Conservation (phyloP, 2,888 invertebrate species). For the Encarsia formosa region DNA sequence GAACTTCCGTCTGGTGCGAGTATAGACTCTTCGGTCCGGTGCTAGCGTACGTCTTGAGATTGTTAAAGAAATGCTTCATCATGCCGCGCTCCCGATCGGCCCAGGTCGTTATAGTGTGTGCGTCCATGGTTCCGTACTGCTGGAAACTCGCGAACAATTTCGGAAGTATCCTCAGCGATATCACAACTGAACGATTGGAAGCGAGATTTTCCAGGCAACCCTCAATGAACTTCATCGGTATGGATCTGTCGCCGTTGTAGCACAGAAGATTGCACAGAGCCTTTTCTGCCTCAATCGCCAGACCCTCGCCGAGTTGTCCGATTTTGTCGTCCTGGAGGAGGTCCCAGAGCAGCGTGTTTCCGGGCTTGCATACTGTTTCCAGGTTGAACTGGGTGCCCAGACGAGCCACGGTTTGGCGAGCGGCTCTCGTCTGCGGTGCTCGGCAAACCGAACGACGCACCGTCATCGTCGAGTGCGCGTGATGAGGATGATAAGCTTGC, state of each 20-base stretch:
- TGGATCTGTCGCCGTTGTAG: conserved; percentile 83
- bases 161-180: conserved; percentile 81
- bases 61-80: conserved; percentile 89
- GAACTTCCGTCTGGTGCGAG: conserved; percentile 82
- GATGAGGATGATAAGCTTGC: conserved; percentile 49
- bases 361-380: conserved; percentile 82
- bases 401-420: conserved; percentile 35
- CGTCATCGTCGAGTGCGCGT: conserved; percentile 42
- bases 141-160: conserved; percentile 89
- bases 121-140: conserved; percentile 81
- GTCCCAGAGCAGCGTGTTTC: conserved; percentile 92
- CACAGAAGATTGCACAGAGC: conserved; percentile 84
- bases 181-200: conserved; percentile 83
- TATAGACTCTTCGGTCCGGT: conserved; percentile 53
- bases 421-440: conserved; percentile 36
- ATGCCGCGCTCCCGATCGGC: conserved; percentile 88
- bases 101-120: conserved; percentile 83
- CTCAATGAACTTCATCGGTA: conserved; percentile 91
- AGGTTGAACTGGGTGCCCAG: conserved; percentile 54
- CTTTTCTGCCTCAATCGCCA: conserved; percentile 91
- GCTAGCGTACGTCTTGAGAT: conserved; percentile 71
- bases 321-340: conserved; percentile 87
- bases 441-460: conserved; percentile 42
- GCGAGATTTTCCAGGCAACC: conserved; percentile 88
- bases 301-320: conserved; percentile 80